These are phyloP conservation scores for Watsonalla binaria DNA, from an alignment of 2,888 invertebrate genomes.

Conservation along the genomic window DNA sequence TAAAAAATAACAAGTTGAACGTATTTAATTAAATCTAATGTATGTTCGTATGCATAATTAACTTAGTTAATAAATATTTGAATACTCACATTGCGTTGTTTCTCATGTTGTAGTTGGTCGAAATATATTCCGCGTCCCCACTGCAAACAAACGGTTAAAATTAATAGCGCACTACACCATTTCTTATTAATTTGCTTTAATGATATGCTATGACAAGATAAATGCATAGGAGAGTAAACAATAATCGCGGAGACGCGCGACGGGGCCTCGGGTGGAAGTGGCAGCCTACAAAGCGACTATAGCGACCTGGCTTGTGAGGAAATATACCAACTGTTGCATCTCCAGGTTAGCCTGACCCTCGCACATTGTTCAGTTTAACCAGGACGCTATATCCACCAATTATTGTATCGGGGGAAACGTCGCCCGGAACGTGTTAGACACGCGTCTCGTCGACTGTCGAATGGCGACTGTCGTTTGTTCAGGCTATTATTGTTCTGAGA, in stretches of 20 bases:
- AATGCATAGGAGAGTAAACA: background rate
- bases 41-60: no score
- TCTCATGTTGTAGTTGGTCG: constrained; percentile 68
- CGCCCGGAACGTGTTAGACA: constrained; percentile 28
- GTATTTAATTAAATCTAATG: no score
- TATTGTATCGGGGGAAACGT: constrained; percentile 39
- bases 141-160: constrained; percentile 44
- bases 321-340: constrained; percentile 29
- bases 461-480: constrained; percentile 22
- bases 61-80: background rate
- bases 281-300: constrained; percentile 14
- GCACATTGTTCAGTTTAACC: constrained; percentile 38
- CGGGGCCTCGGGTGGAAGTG: constrained; percentile 10
- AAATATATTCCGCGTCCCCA: constrained; percentile 62
- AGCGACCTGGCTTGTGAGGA: constrained; percentile 8
- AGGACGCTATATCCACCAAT: constrained; percentile 53
- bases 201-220: background rate
- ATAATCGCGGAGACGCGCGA: background rate
- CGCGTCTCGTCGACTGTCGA: constrained; percentile 27
- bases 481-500: constrained; percentile 25
- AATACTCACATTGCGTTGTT: constrained; percentile 68
- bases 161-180: background rate
- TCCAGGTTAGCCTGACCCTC: constrained; percentile 33
- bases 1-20: no score
- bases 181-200: no score